Conservation (phyloP, 2,113 vertebrate genomes). For the Gymnarchus niloticus region DNA sequence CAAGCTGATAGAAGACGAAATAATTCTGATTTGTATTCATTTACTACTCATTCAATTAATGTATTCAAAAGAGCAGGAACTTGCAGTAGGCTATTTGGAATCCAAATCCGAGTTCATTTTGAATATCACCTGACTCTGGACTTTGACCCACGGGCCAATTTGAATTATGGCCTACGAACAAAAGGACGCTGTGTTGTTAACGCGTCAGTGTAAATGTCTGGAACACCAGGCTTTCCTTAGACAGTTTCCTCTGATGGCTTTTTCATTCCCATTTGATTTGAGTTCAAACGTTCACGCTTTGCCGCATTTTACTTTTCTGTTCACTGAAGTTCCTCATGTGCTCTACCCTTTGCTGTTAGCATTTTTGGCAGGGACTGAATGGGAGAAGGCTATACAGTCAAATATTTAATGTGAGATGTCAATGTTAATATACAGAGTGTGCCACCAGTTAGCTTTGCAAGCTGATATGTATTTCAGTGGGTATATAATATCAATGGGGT, state of each 20-base stretch:
- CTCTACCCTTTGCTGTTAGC: too few relatives aligned
- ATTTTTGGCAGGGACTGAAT: too few relatives aligned
- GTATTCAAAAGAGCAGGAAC: background rate
- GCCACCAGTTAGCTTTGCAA: background rate
- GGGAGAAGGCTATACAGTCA: too few relatives aligned
- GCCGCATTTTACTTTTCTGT: background rate
- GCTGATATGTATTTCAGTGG: background rate
- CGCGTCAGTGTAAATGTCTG: conserved; percentile 5
- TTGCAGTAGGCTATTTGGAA: background rate
- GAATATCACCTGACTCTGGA: background rate
- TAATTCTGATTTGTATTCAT: background rate
- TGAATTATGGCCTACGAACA: background rate
- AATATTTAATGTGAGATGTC: too few relatives aligned
- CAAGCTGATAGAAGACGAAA: background rate
- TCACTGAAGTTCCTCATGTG: too few relatives aligned
- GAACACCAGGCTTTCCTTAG: too few relatives aligned
- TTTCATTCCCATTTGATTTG: too few relatives aligned
- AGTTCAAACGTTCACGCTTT: too few relatives aligned
- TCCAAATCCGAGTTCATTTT: background rate
- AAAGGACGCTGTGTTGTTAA: background rate
- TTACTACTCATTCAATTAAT: background rate
- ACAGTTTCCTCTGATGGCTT: too few relatives aligned
- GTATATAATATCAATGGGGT: background rate
- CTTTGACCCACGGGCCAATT: background rate
- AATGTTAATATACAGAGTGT: too few relatives aligned